These are phyloP conservation scores for Electrona antarctica DNA, from an alignment of 2,113 vertebrate species.

Conservation along the genomic window DNA sequence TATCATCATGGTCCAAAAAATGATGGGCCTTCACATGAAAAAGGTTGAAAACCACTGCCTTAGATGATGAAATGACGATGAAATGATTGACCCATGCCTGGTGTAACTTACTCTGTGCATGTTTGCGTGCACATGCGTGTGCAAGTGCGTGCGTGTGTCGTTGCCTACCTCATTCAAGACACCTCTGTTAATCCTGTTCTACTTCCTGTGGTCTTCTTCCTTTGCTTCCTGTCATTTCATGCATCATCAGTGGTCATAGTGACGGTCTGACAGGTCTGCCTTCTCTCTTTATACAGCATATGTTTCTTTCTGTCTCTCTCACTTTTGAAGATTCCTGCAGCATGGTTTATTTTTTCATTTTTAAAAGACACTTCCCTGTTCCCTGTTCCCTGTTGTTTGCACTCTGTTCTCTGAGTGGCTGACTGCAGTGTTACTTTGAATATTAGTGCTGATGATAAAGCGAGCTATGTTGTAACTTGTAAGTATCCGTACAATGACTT, in stretches of 20 bases:
- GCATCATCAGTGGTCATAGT: slow-evolving; percentile 13
- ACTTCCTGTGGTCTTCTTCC: not conserved
- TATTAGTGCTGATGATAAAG: no score
- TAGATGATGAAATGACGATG: not conserved
- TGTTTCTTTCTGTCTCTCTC: slow-evolving; percentile 29
- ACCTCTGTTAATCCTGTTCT: slow-evolving; percentile 42
- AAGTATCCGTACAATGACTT: no score
- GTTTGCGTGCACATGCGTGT: slow-evolving; percentile 20
- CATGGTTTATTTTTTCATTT: not conserved
- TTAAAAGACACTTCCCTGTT: no score
- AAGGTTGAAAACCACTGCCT: no score
- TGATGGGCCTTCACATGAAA: no score
- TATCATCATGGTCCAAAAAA: no score
- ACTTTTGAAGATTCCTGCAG: slow-evolving; percentile 4
- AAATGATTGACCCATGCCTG: not conserved
- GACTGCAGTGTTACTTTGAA: no score
- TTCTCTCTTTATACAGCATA: slow-evolving; percentile 26
- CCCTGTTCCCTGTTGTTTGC: no score
- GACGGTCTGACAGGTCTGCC: slow-evolving; percentile 18
- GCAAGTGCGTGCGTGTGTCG: slow-evolving; percentile 20
- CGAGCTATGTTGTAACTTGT: no score
- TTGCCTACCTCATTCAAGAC: slow-evolving; percentile 13
- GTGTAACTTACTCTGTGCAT: not conserved
- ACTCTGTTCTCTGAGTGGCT: no score
- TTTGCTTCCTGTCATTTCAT: slow-evolving; percentile 3